These are phyloP conservation scores for Pteria penguin DNA, from an alignment of 2,888 invertebrate genomes.

Conservation along the genomic window DNA sequence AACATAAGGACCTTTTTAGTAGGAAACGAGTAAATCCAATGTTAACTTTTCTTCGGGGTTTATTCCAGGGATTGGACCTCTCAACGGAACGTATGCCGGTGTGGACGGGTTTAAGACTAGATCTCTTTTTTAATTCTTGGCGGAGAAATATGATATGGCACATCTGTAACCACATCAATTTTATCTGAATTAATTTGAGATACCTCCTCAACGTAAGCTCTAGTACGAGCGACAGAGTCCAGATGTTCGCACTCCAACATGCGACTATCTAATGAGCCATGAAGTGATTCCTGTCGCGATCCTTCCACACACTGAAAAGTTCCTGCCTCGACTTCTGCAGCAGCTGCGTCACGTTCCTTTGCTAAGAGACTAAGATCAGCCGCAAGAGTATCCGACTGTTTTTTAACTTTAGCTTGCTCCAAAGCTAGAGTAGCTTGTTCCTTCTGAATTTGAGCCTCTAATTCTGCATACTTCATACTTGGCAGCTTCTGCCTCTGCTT, in stretches of 20 bases:
- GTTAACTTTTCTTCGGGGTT: not conserved
- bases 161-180: too few relatives aligned
- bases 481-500: too few relatives aligned
- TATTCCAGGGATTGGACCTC: not conserved
- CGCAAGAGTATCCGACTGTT: not conserved
- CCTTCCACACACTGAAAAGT: not conserved
- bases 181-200: not conserved
- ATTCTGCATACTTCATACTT: not conserved
- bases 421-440: not conserved
- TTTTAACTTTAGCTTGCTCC: not conserved
- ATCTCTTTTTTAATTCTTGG: too few relatives aligned
- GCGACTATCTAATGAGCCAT: too few relatives aligned
- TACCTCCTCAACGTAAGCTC: not conserved
- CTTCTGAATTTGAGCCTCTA: not conserved
- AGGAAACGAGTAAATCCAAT: constrained; percentile 30
- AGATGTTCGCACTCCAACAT: too few relatives aligned
- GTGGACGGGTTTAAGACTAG: too few relatives aligned
- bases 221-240: not conserved
- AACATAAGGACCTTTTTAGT: constrained; percentile 34
- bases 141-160: not conserved
- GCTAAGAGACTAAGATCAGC: not conserved
- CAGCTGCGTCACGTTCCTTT: not conserved
- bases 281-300: too few relatives aligned
- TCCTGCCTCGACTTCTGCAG: not conserved
- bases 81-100: too few relatives aligned